Base-by-base conservation (phyloP, 2,113 vertebrate species). In the Zosterops lateralis region DNA sequence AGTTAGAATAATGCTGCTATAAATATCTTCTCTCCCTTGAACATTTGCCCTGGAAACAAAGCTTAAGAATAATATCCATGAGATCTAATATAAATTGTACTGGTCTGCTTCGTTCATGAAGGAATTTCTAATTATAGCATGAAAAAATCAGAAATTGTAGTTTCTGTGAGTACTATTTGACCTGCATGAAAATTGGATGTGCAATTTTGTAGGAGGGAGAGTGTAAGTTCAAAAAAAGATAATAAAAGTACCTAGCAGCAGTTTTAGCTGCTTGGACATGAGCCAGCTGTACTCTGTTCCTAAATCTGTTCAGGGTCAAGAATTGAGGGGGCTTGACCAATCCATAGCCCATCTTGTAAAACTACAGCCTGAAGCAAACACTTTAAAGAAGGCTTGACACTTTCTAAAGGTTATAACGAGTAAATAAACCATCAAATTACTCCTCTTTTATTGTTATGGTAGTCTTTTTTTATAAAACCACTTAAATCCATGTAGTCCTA, bases 381-480 rank as follows among this genome's bases (percentile, higher is more conserved):
- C 97, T 98, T 98, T 97, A 95, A 98, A 98, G 96, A 97, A 96
- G 92, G 94, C 96, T 96, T 98, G 96, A 98, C 98, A 98, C 98
- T 98, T 98, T 98, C 93, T 98, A 99, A 99, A 99, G 98, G 98
- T 98, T 99, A 98, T 96, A 98, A 97, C 93, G 96, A 98, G 97
- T 98, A 98, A 98, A 98, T 98, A 98, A 98, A 98, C 98, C 98
- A 99, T 98, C 97, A 97, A 98, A 98, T 97, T 97, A 98, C 98
- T 98, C 98, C 95, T 98, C 97, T 98, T 99, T 99, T 99, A 99
- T 98, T 99, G 98, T 98, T 98, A 98, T 98, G 89, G 96, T 97
- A 94, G 90, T 97, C 95, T 98, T 98, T 88, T 98, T 97, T 94
- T 73, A 95, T 96, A 97, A 97, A 97, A 98, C 97, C 97, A 97